Conservation (phyloP, 2,113 vertebrate genomes). For the Cavia aperea region DNA sequence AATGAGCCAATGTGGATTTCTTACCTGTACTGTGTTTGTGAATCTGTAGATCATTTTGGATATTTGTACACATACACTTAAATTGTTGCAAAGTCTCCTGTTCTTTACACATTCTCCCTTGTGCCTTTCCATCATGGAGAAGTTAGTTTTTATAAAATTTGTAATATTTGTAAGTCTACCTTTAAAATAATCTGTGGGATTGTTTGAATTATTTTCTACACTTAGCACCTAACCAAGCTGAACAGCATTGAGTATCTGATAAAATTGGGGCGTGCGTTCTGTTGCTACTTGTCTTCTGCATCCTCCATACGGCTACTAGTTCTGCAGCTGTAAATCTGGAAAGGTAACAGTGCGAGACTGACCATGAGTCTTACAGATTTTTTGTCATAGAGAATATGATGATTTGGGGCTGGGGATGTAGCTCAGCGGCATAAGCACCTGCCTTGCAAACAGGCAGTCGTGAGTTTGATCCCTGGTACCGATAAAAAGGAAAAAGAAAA, state of each 20-base stretch:
- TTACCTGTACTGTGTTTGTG: background rate
- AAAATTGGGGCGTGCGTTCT: background rate
- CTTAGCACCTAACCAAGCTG: background rate
- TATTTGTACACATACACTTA: background rate
- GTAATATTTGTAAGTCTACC: background rate
- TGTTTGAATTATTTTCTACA: slow-evolving; percentile 22
- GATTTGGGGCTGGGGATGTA: too few species aligned
- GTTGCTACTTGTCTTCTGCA: background rate
- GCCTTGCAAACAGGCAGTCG: too few species aligned
- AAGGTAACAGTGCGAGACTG: background rate
- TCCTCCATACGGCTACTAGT: background rate
- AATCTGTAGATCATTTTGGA: background rate
- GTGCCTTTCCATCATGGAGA: background rate
- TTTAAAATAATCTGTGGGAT: background rate
- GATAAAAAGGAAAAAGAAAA: too few species aligned
- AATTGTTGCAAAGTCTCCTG: background rate
- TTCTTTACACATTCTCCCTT: slow-evolving; percentile 5
- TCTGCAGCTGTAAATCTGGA: slow-evolving; percentile 16
- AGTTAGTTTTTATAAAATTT: background rate
- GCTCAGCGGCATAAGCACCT: too few species aligned
- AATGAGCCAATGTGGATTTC: background rate
- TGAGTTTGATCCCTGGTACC: too few species aligned
- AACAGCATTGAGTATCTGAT: background rate
- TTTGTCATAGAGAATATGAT: slow-evolving; percentile 17
- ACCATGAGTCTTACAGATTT: background rate